Percentiles rank a stretch among this genome's conserved stretches.
Conservation (phyloP, 2,797 vertebrate genomes). For the Anguilla pacifica region DNA sequence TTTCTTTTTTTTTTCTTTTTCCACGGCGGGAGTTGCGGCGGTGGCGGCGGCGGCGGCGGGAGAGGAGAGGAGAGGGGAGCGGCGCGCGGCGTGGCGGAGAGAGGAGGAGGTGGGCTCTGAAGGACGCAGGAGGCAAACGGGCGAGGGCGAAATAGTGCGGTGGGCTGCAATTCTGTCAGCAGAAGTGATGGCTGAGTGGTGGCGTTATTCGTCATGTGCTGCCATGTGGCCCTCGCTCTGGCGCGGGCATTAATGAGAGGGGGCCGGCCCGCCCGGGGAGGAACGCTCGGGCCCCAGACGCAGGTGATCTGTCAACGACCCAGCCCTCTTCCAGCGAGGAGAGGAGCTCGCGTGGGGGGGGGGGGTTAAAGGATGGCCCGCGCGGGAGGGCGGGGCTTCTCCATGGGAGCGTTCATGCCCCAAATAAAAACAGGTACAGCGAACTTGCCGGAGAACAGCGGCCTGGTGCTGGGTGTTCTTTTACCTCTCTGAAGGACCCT, state of each 20-base stretch:
- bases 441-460: not conserved
- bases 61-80: not conserved
- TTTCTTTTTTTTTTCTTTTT: not conserved
- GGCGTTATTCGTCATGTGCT: conserved; percentile 82
- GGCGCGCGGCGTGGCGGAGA: conserved; percentile 1
- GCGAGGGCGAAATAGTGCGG: conserved; percentile 78
- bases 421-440: conserved; percentile 10
- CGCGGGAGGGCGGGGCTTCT: not conserved
- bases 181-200: conserved; percentile 81
- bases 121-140: conserved; percentile 54
- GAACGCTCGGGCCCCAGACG: conserved; percentile 56
- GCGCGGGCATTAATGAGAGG: conserved; percentile 80
- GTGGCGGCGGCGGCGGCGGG: conserved; percentile 4
- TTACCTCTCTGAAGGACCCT: not conserved
- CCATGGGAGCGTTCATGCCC: conserved; percentile 3
- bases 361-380: conserved; percentile 29
- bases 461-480: not conserved
- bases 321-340: conserved; percentile 62
- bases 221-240: conserved; percentile 75
- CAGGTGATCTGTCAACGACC: conserved; percentile 77
- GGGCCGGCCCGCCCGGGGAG: conserved; percentile 63
- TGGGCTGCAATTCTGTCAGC: conserved; percentile 83
- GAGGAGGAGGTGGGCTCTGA: conserved; percentile 46
- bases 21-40: not conserved
- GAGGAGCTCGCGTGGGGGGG: conserved; percentile 30